Base-by-base conservation (phyloP, 2,797 vertebrate genomes). In the Threskiornis aethiopicus region DNA sequence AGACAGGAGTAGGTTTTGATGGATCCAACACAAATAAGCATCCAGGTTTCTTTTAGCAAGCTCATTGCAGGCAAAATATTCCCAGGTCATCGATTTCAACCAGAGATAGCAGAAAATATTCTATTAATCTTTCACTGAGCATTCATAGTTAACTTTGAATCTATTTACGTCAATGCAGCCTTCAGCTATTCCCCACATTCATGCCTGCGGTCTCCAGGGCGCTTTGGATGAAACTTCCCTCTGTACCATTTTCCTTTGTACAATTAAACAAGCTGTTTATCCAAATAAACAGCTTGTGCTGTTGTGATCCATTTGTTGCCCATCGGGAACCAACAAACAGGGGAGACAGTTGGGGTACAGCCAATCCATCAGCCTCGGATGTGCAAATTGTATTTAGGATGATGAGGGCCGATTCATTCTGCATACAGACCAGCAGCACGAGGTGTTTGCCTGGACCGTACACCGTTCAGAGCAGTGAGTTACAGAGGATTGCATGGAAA, bases 281-380 rank as follows among this genome's bases (percentile, higher is more conserved):
- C 46, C 26, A 6, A 16, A 79, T 64, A 42, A 89, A 31, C 66
- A 71, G 24, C 67, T 82, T 44, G 75, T 72, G 62, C 67, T 83
- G 10, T 28, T 79, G 67, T 33, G 49, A 67, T 62, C 44, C 10
- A 5, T 61, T 76, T 51, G 19, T 37, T 67, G 35, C 61, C 65
- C 47, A 4, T 31, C 0, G 1, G 37, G 26, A 90, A 16, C 52
- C 15, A 79, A 22, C 26, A 84, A 66, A 62, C 1, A 0, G 10
- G 5, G 52, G 13, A 80, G 24, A 55, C 24, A 6, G 33, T 0
- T 67, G 73, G 47, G 62, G 18, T 44, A 44, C 44, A 85, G 67
- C 44, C 24, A 47, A 13, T 51, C 70, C 44, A 3, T 66, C 42
- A 37, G 51, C 46, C 14, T 81, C 79, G 57, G 57, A 18, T n/a